A percentile compares a stretch with the other conserved stretches of the same genome.
These are phyloP conservation scores for Danaus plexippus DNA, from an alignment of 1,140 invertebrate species.

Conservation along the genomic window DNA sequence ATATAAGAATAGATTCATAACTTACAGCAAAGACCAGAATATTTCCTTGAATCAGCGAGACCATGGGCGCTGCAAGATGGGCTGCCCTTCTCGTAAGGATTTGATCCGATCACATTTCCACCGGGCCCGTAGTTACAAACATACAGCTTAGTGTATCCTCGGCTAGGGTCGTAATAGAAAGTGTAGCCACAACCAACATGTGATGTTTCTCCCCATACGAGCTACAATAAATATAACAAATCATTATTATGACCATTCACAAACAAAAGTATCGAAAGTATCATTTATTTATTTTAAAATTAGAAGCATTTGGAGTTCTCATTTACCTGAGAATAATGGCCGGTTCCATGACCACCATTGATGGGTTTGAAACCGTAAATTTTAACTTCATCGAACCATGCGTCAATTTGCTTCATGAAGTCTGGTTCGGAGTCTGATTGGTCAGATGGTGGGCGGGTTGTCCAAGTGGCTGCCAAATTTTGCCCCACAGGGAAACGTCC, in stretches of 20 bases:
- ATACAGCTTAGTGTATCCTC: conserved; percentile 85
- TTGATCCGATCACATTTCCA: conserved; percentile 82
- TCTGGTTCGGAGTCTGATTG: conserved; percentile 76
- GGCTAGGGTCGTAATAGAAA: conserved; percentile 79
- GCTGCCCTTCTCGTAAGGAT: conserved; percentile 81
- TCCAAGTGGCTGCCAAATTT: conserved; percentile 87
- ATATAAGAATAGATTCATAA: conserved; percentile 29
- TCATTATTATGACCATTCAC: not conserved
- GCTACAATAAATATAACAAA: conserved; percentile 65
- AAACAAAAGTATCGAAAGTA: too few relatives aligned
- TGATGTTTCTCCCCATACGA: conserved; percentile 85
- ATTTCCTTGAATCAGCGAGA: conserved; percentile 79
- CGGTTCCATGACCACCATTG: conserved; percentile 77
- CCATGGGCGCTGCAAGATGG: conserved; percentile 80
- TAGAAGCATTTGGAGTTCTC: not conserved
- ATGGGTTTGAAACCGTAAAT: conserved; percentile 78
- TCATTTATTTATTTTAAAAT: too few relatives aligned
- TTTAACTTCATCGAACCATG: conserved; percentile 87
- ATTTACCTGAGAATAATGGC: conserved; percentile 86
- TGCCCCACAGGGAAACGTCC: conserved; percentile 86
- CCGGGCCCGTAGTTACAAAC: conserved; percentile 90
- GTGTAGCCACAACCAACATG: conserved; percentile 86
- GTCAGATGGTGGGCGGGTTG: conserved; percentile 75
- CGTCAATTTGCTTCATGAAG: conserved; percentile 80
- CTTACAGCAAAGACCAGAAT: conserved; percentile 84